Base-by-base conservation (phyloP, 2,113 vertebrate genomes). In the Poeciliopsis turrubarensis region DNA sequence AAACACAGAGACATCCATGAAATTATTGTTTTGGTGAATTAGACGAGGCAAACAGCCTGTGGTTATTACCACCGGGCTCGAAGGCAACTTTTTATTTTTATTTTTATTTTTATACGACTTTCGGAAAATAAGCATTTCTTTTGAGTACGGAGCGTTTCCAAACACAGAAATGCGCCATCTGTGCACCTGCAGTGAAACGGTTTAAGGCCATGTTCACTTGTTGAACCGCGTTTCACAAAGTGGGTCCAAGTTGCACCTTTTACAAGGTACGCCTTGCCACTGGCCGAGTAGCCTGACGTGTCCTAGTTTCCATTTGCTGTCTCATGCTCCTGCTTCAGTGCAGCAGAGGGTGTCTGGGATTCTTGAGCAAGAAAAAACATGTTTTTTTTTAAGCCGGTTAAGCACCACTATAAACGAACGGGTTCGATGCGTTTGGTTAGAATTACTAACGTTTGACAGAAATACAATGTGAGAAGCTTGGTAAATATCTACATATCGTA, bases 161-260 rank as follows among this genome's bases (percentile, higher is more conserved):
- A 91, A 91, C 90, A 41, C 4, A 47, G 5, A 93, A 89, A 91
- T 92, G 91, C 85, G 92, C 85, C 91, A 92, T 92, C 89, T 91
- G 91, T 89, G 81, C 71, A 86, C 86, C 88, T 88, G 78, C 90
- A 91, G 78, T 83, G 78, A 88, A 89, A 91, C 88, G 84, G 85
- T 93, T 87, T 90, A 89, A 84, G 85, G 92, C 86, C 11, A 65
- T 81, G 68, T 71, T 91, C 82, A 92, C 93, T 92, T 91, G 93
- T 92, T 90, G 77, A 92, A 87, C 17, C 86, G 89, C 84, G 87
- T 91, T 84, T 85, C 71, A 74, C 69, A 79, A 90, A 93, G 91
- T 76, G 73, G 26, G 39, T 78, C 83, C 82, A 78, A 81, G 68
- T 67, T 68, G 44, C 17, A 5, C 5, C 86, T 90, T 68, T 77